phyloP scores from a whole-genome alignment of 2,113 vertebrate genomes.

The Marmota monax region DNA sequence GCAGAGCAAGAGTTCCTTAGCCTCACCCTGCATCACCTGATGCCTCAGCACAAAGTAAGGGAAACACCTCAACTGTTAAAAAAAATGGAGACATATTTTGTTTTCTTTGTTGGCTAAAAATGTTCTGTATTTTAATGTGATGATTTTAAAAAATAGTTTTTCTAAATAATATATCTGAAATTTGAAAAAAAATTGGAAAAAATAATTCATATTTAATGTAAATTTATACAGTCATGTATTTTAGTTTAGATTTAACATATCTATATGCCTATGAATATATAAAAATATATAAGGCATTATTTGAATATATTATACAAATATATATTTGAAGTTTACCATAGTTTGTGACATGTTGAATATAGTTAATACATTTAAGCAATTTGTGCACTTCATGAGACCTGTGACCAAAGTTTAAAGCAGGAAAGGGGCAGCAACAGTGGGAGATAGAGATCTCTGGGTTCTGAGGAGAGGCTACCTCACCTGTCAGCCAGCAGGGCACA shows the following conservation, averaged over 20 bases:
- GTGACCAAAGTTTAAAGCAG: constrained; percentile 32
- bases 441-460: not conserved
- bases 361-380: constrained; percentile 12
- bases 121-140: not conserved
- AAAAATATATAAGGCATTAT: not conserved
- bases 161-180: constrained; percentile 54
- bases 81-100: not conserved
- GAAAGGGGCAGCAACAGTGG: not conserved
- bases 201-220: not conserved
- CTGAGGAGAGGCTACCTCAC: constrained; percentile 33
- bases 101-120: constrained; percentile 25
- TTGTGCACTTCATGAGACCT: not conserved
- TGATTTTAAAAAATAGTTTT: constrained; percentile 32
- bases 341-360: not conserved
- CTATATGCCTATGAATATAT: not conserved
- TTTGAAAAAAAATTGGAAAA: not conserved
- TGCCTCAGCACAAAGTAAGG: not conserved
- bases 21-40: not conserved
- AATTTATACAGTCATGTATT: not conserved
- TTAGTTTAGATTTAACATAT: not conserved
- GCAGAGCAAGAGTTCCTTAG: not conserved
- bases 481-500: constrained; percentile 32
- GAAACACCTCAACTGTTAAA: constrained; percentile 31
- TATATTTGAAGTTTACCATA: constrained; percentile 25
- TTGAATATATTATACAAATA: not conserved